phyloP scores from a whole-genome alignment of 2,888 invertebrate species.

The Drosophila suboccidentalis region DNA sequence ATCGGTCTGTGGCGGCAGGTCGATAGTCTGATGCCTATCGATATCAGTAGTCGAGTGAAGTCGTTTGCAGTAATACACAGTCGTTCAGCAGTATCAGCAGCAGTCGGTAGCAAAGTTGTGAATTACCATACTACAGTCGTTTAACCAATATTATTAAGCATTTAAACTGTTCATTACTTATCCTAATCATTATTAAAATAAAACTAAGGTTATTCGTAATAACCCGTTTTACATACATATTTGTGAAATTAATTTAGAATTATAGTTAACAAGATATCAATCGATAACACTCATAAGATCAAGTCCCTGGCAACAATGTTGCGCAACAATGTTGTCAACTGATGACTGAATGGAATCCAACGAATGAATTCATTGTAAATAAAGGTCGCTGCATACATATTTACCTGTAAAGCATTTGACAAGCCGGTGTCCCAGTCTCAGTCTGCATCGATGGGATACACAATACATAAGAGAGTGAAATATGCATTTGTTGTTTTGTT shows the following conservation, averaged over 20 bases:
- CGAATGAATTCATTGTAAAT: conserved; percentile 25
- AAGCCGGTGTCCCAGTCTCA: conserved; percentile 28
- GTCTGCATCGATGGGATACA: background rate
- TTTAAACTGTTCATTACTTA: too few species aligned
- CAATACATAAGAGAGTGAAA: conserved; percentile 24
- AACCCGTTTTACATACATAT: too few species aligned
- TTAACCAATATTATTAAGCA: too few species aligned
- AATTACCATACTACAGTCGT: too few species aligned
- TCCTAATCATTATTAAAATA: too few species aligned
- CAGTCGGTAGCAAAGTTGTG: too few species aligned
- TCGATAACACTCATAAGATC: background rate
- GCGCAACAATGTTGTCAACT: conserved; percentile 30
- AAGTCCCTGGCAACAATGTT: conserved; percentile 34
- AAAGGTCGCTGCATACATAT: conserved; percentile 34
- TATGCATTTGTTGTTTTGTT: conserved; percentile 41
- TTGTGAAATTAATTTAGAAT: background rate
- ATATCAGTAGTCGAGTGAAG: too few species aligned
- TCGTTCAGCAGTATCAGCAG: too few species aligned
- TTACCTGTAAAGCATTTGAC: conserved; percentile 46
- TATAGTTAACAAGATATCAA: conserved; percentile 3
- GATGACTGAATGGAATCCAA: conserved; percentile 16
- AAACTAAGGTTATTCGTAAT: too few species aligned
- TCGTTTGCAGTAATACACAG: too few species aligned
- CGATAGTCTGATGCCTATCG: too few species aligned
- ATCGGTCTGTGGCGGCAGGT: too few species aligned